Percentiles rank a stretch among this genome's conserved stretches.
Conservation (phyloP, 1,140 invertebrate species). For the Pachyrhynchus sulphureomaculatus region DNA sequence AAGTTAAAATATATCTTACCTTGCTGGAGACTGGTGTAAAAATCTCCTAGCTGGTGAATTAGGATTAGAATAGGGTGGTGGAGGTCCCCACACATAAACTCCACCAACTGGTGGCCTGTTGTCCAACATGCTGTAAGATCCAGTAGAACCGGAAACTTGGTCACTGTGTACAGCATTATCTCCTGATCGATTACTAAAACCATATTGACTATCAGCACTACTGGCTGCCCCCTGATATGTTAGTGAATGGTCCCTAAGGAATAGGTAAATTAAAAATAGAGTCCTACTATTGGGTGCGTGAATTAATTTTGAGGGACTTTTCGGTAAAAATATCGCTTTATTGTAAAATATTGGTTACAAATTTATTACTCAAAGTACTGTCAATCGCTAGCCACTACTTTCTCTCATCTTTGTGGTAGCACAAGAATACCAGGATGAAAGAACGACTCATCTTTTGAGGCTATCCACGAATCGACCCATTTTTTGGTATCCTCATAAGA, state of each 20-base stretch:
- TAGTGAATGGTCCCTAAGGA: conserved; percentile 44
- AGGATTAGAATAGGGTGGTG: conserved; percentile 73
- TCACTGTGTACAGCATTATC: conserved; percentile 49
- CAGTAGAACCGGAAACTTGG: conserved; percentile 50
- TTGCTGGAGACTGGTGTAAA: conserved; percentile 41
- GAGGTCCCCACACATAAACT: conserved; percentile 67
- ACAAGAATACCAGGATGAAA: no score
- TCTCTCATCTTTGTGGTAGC: no score
- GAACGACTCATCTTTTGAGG: no score
- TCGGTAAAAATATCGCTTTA: no score
- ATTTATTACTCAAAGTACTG: no score
- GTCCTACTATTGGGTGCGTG: no score
- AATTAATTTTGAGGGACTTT: no score
- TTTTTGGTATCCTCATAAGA: no score
- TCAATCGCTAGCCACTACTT: no score
- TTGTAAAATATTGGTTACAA: no score
- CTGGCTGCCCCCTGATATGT: conserved; percentile 47
- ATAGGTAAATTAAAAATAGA: neutral
- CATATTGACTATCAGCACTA: conserved; percentile 68
- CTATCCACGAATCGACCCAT: no score
- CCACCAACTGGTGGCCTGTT: conserved; percentile 54
- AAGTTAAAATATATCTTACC: no score
- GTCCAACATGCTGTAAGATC: conserved; percentile 57
- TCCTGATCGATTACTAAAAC: conserved; percentile 58
- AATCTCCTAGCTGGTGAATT: conserved; percentile 61